Conservation (phyloP, 2,888 invertebrate genomes). For the Zaprionus lineosus region DNA sequence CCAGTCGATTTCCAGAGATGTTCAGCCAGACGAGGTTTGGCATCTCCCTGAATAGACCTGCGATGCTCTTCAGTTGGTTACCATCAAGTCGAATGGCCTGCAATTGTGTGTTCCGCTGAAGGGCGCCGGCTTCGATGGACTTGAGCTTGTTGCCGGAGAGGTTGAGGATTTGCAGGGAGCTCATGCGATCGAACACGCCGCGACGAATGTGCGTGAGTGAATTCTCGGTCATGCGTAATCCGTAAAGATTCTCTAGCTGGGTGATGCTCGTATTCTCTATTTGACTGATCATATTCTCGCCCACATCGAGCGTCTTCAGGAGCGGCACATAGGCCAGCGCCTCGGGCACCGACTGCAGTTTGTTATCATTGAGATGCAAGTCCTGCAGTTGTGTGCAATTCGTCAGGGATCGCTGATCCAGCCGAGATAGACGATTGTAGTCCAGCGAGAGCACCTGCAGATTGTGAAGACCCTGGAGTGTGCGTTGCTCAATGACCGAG, state of each 20-base stretch:
- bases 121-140: slow-evolving; percentile 90
- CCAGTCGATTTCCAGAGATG: slow-evolving; percentile 94
- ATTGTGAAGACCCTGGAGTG: slow-evolving; percentile 93
- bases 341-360: slow-evolving; percentile 89
- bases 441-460: slow-evolving; percentile 92
- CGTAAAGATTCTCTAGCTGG: slow-evolving; percentile 92
- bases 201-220: slow-evolving; percentile 91
- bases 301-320: slow-evolving; percentile 93
- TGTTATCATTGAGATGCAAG: slow-evolving; percentile 94
- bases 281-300: slow-evolving; percentile 93
- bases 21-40: slow-evolving; percentile 94
- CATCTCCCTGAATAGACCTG: slow-evolving; percentile 91
- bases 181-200: slow-evolving; percentile 90
- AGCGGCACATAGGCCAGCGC: slow-evolving; percentile 92
- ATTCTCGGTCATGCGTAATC: slow-evolving; percentile 94
- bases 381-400: slow-evolving; percentile 95
- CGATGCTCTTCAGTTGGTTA: slow-evolving; percentile 91
- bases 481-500: slow-evolving; percentile 91
- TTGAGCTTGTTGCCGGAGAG: slow-evolving; percentile 92
- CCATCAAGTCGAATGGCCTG: slow-evolving; percentile 95
- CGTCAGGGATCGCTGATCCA: slow-evolving; percentile 92
- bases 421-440: slow-evolving; percentile 91
- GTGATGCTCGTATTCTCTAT: slow-evolving; percentile 92
- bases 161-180: slow-evolving; percentile 92
- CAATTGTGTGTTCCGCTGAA: slow-evolving; percentile 89